Evolutionary conservation across 35 echinoderm and acorn worm species (phyloP), one percentile per base, ranked within the genome.

Genomic region (Ophiothrix spiculata): DNA sequence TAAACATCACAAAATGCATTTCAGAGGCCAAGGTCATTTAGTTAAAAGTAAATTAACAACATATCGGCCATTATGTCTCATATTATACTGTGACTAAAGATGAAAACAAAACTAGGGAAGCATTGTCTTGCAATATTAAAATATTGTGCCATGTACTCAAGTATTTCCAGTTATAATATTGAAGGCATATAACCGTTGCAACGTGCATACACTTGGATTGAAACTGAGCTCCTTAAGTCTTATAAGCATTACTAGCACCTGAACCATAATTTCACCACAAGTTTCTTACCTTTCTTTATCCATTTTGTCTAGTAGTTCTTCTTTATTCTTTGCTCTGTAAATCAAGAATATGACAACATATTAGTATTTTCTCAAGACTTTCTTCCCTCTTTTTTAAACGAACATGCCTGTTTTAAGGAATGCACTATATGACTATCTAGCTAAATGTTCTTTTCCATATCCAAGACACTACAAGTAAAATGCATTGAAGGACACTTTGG

Each of bases 251-350:
- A 81, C 21, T 38, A 31, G 25, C 35, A 38, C 19, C 37, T 31
- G 31, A 38, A 38, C 31, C 28, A 25, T 29, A 1, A 81, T 40
- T 34, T 45, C 60, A 32, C 19, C 14, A 14, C 10, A 32, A 1
- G 29, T 16, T 37, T 1, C 73, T 85, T 85, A 89, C 91, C 84
- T 88, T 46, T 93, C 87, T 75, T 81, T 93, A 49, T 93, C 91
- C 86, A 93, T 80, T 35, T 85, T 36, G 60, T 93, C 91, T 25
- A 93, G 64, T 16, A 93, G 56, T 36, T 40, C 86, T 85, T 93
- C 91, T 49, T 83, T 88, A 75, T 85, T 93, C 23, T 74, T 81
- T 33, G 91, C 91, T 79, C 91, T 93, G 86, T 35, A 64, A 79
- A 4, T 1, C 56, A 73, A 81, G 35, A 45, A 87, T 1, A 77